These are phyloP conservation scores for Thalpophila matura DNA, from an alignment of 2,888 invertebrate genomes.

Conservation along the genomic window DNA sequence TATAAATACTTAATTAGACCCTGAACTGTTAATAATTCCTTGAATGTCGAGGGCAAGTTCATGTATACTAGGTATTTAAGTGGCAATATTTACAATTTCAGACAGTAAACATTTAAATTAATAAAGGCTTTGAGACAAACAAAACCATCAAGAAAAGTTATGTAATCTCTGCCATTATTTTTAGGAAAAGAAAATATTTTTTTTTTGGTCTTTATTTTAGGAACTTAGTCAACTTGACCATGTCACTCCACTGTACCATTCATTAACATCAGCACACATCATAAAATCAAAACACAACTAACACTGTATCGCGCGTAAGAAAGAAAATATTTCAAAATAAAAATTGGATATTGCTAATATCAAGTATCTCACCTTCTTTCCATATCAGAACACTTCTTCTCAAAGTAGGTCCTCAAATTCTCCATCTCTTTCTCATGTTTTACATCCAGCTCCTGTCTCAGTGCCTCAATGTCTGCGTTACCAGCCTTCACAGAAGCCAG, in stretches of 20 bases:
- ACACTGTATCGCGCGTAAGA: too few species aligned
- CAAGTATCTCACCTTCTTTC: constrained; percentile 93
- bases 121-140: too few species aligned
- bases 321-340: neutral
- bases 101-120: too few species aligned
- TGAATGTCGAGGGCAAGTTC: constrained; percentile 19
- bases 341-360: neutral
- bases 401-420: constrained; percentile 94
- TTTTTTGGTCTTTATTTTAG: too few species aligned
- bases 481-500: constrained; percentile 91
- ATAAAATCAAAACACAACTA: too few species aligned
- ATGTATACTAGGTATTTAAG: constrained; percentile 1
- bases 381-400: constrained; percentile 94
- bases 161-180: too few species aligned
- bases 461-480: constrained; percentile 88
- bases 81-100: too few species aligned
- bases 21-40: constrained; percentile 10
- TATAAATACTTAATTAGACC: constrained; percentile 34
- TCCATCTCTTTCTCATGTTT: constrained; percentile 95
- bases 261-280: too few species aligned
- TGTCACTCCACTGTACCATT: too few species aligned
- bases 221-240: too few species aligned
- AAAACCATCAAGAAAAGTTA: too few species aligned
- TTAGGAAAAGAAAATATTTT: too few species aligned
- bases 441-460: constrained; percentile 91